Evolutionary conservation across 2,888 invertebrate species (phyloP), one percentile per base, ranked within the genome.

Genomic region (Iselma pallidipennis): DNA sequence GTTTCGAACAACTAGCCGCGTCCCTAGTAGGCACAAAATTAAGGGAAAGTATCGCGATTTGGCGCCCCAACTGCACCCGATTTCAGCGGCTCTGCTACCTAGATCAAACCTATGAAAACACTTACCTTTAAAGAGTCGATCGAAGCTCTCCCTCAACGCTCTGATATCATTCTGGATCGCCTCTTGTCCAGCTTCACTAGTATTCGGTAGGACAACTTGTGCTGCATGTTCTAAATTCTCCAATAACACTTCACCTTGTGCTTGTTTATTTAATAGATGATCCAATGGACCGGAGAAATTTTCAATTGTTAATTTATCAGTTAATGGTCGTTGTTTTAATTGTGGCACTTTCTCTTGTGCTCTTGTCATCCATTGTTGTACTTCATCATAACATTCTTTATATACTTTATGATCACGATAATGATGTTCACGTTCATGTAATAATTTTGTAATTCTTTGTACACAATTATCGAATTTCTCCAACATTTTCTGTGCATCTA

Each of bases 291-390:
- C 90, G 0, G 94, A 91, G 5, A 94, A 92, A 75, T 91, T 92
- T 78, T 96, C 95, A 67, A 96, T 91, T 0, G 95, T 92, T 59
- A 95, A 78, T 80, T 95, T 94, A 73, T 95, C 95, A 70, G 93
- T 91, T 0, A 95, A 81, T 2, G 92, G 89, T 71, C 91, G 88
- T 62, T 94, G 94, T 77, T 92, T 94, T 63, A 94, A 83, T 4
- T 93, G 90, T 3, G 95, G 95, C 66, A 95, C 90, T 78, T 94
- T 95, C 81, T 96, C 95, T 66, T 94, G 88, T 0, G 95, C 92
- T 69, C 95, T 85, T 56, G 88, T 89, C 66, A 97, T 85, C 96
- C 96, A 97, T 56, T 91, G 89, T 52, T 91, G 91, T 14, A 96
- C 85, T 75, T 95, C 95, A 75, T 96, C 95, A 68, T 93, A 91